Conservation (phyloP, 35 echinoderm and acorn worm genomes). For the Apostichopus parvimensis region DNA sequence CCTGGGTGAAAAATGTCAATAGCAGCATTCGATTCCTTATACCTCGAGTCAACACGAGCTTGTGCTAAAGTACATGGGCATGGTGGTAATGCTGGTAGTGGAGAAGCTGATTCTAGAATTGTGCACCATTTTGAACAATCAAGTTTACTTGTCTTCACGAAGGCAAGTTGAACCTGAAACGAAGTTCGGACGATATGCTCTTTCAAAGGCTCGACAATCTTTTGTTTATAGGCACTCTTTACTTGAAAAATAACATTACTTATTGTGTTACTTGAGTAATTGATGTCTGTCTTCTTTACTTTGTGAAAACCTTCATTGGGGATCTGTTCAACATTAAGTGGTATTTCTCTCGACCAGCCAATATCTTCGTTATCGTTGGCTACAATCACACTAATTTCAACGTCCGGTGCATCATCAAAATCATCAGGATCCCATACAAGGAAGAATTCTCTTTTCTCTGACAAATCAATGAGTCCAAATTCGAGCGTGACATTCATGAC, state of each 20-base stretch:
- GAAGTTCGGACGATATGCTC: constrained; percentile 3
- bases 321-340: not conserved
- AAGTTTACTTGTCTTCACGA: not conserved
- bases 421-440: not conserved
- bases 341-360: not conserved
- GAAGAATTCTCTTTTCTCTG: not conserved
- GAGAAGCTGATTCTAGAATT: constrained; percentile 31
- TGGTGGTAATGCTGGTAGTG: constrained; percentile 52
- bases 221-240: not conserved
- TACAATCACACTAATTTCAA: not conserved
- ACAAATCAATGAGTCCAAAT: not conserved
- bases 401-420: not conserved
- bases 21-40: not conserved
- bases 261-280: not conserved
- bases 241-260: constrained; percentile 11
- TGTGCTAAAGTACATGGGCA: constrained; percentile 26
- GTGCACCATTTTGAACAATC: not conserved
- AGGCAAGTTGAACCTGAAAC: constrained; percentile 16
- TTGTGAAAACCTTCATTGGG: not conserved
- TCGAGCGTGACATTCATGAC: constrained; percentile 11
- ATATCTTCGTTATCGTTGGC: not conserved
- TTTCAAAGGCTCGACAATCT: not conserved
- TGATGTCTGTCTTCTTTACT: too few relatives aligned
- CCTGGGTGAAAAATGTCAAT: not conserved
- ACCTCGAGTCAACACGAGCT: not conserved